These are phyloP conservation scores for Nemoura dubitans DNA, from an alignment of 2,888 invertebrate genomes.

Conservation along the genomic window DNA sequence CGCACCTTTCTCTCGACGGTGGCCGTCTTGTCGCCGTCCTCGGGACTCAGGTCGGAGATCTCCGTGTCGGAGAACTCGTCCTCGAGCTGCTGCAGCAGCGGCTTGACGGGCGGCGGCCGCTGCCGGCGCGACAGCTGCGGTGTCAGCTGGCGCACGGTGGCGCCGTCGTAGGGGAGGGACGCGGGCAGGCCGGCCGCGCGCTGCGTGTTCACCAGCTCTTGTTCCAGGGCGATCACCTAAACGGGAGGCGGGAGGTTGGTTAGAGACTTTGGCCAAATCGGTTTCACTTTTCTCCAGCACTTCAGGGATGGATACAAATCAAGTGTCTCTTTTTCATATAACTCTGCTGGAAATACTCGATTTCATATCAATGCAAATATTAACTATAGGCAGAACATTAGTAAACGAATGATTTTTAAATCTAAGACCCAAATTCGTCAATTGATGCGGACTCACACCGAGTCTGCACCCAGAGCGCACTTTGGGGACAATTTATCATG, in stretches of 20 bases:
- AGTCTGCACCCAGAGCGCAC: too few species aligned
- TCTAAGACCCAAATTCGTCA: too few species aligned
- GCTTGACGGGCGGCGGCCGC: constrained; percentile 68
- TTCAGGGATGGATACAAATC: too few species aligned
- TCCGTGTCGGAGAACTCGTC: constrained; percentile 88
- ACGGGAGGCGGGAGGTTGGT: constrained; percentile 42
- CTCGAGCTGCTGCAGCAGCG: constrained; percentile 72
- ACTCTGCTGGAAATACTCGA: too few species aligned
- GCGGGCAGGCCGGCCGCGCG: constrained; percentile 87
- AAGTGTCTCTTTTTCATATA: too few species aligned
- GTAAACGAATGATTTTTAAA: too few species aligned
- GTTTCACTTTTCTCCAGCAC: too few species aligned
- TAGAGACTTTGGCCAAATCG: too few species aligned
- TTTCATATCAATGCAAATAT: too few species aligned
- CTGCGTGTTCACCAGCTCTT: constrained; percentile 86
- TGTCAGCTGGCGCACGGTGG: constrained; percentile 76
- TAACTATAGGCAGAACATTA: too few species aligned
- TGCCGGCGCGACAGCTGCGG: constrained; percentile 75
- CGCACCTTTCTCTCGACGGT: constrained; percentile 74
- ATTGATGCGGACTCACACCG: too few species aligned
- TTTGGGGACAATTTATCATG: too few species aligned
- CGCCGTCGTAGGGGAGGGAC: constrained; percentile 80
- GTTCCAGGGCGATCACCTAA: constrained; percentile 79
- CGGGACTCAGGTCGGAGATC: constrained; percentile 83
- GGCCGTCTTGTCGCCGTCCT: constrained; percentile 79